A percentile compares a stretch with the other conserved stretches of the same genome.
These are phyloP conservation scores for Neostethus bicornis DNA, from an alignment of 2,797 vertebrate species.

Conservation along the genomic window DNA sequence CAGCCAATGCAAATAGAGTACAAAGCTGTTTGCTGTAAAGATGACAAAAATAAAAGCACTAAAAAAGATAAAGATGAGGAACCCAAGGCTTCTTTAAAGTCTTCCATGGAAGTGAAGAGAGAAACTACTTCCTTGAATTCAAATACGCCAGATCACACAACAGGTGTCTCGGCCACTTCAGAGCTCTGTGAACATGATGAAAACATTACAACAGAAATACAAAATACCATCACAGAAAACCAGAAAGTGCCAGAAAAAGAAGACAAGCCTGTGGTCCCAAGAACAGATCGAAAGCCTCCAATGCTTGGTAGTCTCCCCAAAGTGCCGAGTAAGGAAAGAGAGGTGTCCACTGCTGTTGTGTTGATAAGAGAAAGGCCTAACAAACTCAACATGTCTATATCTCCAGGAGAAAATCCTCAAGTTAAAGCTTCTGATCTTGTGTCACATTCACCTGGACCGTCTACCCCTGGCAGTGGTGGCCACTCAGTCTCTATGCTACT, in stretches of 20 bases:
- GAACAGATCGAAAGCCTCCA: slow-evolving; percentile 59
- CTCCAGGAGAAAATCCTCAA: slow-evolving; percentile 43
- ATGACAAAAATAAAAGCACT: slow-evolving; percentile 64
- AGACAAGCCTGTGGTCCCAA: slow-evolving; percentile 27
- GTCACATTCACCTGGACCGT: slow-evolving; percentile 47
- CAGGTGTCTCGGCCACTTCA: slow-evolving; percentile 13
- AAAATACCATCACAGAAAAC: slow-evolving; percentile 23
- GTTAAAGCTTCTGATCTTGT: slow-evolving; percentile 23
- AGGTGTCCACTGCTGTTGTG: slow-evolving; percentile 79
- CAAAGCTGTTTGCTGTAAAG: slow-evolving; percentile 81
- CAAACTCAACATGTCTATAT: slow-evolving; percentile 47
- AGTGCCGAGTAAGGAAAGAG: slow-evolving; percentile 77
- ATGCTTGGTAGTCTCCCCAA: slow-evolving; percentile 70
- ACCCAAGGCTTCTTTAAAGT: slow-evolving; percentile 28
- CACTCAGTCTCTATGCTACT: slow-evolving; percentile 83
- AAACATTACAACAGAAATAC: slow-evolving; percentile 39
- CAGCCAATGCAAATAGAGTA: slow-evolving; percentile 82
- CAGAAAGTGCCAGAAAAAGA: slow-evolving; percentile 37
- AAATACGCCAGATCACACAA: slow-evolving; percentile 32
- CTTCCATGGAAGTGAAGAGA: slow-evolving; percentile 19
- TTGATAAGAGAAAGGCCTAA: slow-evolving; percentile 72
- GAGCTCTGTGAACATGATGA: slow-evolving; percentile 26
- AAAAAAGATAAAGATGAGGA: slow-evolving; percentile 41
- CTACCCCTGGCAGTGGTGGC: slow-evolving; percentile 40
- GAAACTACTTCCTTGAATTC: slow-evolving; percentile 27